A percentile compares a stretch with the other conserved stretches of the same genome.
Evolutionary conservation across 2,113 vertebrate genomes (phyloP).

Genomic region (Cairina moschata): DNA sequence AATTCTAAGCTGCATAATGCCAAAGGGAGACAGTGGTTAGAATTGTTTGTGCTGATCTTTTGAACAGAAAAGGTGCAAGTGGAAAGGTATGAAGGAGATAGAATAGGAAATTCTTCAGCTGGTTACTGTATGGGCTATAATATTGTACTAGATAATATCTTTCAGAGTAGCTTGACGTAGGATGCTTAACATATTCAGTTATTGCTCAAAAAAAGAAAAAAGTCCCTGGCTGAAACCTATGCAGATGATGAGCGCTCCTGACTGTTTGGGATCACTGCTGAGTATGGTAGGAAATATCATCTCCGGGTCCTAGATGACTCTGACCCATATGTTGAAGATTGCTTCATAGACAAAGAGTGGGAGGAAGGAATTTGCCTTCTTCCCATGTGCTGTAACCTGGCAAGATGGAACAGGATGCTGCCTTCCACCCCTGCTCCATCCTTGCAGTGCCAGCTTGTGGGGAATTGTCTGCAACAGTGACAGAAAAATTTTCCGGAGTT

Average conservation of each 20-base stretch:
- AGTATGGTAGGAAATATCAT: not conserved
- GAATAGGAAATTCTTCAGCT: not conserved
- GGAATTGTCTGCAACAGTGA: not conserved
- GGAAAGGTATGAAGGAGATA: not conserved
- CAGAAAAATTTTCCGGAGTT: not conserved
- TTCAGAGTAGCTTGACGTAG: not conserved
- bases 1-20: not conserved
- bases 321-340: not conserved
- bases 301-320: not conserved
- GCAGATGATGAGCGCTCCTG: not conserved
- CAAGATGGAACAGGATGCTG: conserved; percentile 40
- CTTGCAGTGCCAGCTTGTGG: not conserved
- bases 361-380: conserved; percentile 20
- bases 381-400: not conserved
- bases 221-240: not conserved
- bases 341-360: not conserved
- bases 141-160: not conserved
- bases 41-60: not conserved
- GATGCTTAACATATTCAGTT: not conserved
- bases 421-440: not conserved
- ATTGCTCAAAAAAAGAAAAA: not conserved
- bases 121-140: not conserved
- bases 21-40: not conserved
- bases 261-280: not conserved
- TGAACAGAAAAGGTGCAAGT: not conserved